Percentiles rank a stretch among this genome's conserved stretches.
These are phyloP conservation scores for Catharus bicknelli DNA, from an alignment of 2,113 vertebrate genomes.

Conservation along the genomic window DNA sequence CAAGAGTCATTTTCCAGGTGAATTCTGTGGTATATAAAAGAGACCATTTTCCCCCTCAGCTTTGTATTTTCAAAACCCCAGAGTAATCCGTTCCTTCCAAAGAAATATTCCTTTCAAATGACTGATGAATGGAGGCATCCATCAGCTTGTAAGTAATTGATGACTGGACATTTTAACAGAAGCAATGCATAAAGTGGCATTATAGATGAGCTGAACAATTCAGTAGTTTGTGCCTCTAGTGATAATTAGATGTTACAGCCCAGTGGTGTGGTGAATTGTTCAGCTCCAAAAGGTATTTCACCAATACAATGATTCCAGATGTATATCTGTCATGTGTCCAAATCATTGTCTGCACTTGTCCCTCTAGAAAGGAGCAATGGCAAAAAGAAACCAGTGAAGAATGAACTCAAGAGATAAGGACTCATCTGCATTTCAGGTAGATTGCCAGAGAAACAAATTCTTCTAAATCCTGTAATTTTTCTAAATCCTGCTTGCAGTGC, in stretches of 20 bases:
- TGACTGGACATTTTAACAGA: background rate
- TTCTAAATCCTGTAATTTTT: background rate
- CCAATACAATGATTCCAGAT: slow-evolving; percentile 42
- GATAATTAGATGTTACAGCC: slow-evolving; percentile 71
- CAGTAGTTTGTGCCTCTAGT: slow-evolving; percentile 29
- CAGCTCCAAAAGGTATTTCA: slow-evolving; percentile 27
- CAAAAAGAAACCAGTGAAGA: background rate
- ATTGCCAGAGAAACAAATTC: background rate
- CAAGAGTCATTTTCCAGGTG: background rate
- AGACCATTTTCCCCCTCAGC: background rate
- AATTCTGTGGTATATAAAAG: background rate
- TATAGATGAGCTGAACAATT: slow-evolving; percentile 57
- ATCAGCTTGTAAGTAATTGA: slow-evolving; percentile 34
- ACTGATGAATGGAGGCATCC: slow-evolving; percentile 25
- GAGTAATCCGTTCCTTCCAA: background rate
- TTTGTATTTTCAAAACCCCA: slow-evolving; percentile 8
- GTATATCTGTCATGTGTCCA: slow-evolving; percentile 6
- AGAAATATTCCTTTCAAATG: slow-evolving; percentile 52
- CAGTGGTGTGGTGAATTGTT: slow-evolving; percentile 58
- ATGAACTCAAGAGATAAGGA: background rate
- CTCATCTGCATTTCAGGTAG: background rate
- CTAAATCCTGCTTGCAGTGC: background rate
- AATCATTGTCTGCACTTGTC: background rate
- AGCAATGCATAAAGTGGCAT: slow-evolving; percentile 31
- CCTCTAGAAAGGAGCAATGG: background rate